These are phyloP conservation scores for Ischnus inquisitorius DNA, from an alignment of 2,888 invertebrate genomes.

Conservation along the genomic window DNA sequence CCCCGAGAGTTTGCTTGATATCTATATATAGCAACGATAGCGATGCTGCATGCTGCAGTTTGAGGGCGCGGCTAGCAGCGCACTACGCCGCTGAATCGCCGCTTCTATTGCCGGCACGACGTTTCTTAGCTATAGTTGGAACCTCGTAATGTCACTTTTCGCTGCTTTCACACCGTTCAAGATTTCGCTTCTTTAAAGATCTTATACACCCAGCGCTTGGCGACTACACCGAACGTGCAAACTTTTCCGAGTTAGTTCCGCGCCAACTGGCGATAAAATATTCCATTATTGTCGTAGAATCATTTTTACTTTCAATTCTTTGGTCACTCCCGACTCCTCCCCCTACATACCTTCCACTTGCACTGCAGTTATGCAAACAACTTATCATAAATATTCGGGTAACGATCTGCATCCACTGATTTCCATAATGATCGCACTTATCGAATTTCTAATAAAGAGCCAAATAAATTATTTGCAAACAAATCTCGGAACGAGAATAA, in stretches of 20 bases:
- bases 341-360: too few relatives aligned
- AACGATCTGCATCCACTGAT: constrained; percentile 13
- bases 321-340: not conserved
- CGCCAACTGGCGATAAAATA: constrained; percentile 57
- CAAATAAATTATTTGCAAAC: too few relatives aligned
- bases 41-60: not conserved
- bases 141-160: constrained; percentile 2
- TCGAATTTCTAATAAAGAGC: not conserved
- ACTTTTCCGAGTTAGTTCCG: constrained; percentile 48
- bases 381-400: not conserved
- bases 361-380: constrained; percentile 26
- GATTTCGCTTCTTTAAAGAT: constrained; percentile 4
- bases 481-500: too few relatives aligned
- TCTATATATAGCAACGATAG: constrained; percentile 13
- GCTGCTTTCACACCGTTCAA: not conserved
- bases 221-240: constrained; percentile 15
- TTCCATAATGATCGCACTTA: too few relatives aligned
- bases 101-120: not conserved
- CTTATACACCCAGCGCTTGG: not conserved
- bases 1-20: constrained; percentile 14
- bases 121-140: not conserved
- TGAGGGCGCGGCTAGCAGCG: constrained; percentile 17
- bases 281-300: constrained; percentile 57
- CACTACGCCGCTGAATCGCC: constrained; percentile 15
- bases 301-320: constrained; percentile 8